phyloP scores from a whole-genome alignment of 1,140 invertebrate genomes.

The Heliconius eleuchia region DNA sequence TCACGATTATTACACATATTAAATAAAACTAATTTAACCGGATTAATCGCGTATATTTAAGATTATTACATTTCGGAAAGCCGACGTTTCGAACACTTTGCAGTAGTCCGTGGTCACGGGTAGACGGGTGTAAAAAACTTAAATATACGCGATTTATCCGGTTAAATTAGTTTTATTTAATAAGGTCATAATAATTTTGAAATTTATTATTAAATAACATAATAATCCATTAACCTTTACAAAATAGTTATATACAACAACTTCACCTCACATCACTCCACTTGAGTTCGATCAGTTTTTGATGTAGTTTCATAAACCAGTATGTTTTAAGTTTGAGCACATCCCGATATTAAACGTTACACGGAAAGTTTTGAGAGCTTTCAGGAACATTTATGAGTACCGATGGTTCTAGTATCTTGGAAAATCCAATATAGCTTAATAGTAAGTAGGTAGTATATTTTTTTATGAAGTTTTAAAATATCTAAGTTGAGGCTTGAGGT shows the following conservation, averaged over 20 bases:
- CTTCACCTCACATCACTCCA: background rate
- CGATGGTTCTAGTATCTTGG: slow-evolving; percentile 11
- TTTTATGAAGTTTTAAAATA: background rate
- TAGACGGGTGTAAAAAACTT: no score
- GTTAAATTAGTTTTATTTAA: no score
- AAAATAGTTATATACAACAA: slow-evolving; percentile 21
- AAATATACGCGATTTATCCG: no score
- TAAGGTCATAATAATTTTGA: background rate
- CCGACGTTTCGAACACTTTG: no score
- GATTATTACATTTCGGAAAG: no score
- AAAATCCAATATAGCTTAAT: background rate
- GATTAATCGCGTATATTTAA: no score
- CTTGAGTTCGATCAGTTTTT: slow-evolving; percentile 36
- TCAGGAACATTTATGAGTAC: slow-evolving; percentile 21
- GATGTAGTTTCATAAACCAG: slow-evolving; percentile 35
- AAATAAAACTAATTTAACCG: no score
- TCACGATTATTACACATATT: no score
- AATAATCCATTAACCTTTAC: background rate
- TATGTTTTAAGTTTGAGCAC: slow-evolving; percentile 39
- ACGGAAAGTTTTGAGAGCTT: slow-evolving; percentile 41
- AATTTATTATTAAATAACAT: background rate
- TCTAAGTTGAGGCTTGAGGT: no score
- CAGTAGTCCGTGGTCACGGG: no score
- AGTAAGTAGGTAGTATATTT: background rate
- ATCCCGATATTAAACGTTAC: slow-evolving; percentile 44